Evolutionary conservation across 1,140 invertebrate species (phyloP).

Genomic region (Cryptotermes secundus): DNA sequence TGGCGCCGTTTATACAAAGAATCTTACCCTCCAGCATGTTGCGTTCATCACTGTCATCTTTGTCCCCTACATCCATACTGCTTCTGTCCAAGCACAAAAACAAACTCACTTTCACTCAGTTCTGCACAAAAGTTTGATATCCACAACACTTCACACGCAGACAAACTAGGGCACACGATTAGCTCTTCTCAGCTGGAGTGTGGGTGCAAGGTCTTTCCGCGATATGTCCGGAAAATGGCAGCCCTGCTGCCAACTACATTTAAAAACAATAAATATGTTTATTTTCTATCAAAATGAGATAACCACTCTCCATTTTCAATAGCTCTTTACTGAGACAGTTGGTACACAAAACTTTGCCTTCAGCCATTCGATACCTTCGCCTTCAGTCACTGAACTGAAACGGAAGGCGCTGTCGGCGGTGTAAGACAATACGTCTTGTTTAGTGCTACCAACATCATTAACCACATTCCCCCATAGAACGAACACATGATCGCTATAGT

Average conservation of each 20-base stretch:
- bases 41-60: constrained; percentile 46
- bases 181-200: background rate
- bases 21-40: constrained; percentile 53
- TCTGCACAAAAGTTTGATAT: background rate
- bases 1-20: background rate
- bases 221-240: background rate
- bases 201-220: background rate
- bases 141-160: background rate
- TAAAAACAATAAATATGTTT: background rate
- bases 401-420: background rate
- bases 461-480: background rate
- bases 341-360: background rate
- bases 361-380: background rate
- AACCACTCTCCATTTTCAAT: background rate
- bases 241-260: background rate
- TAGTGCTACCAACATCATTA: background rate
- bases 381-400: background rate
- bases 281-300: background rate
- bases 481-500: background rate
- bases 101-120: background rate
- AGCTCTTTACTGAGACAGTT: background rate
- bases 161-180: background rate
- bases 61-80: background rate
- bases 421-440: background rate
- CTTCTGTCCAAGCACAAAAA: background rate